Conservation (phyloP, 2,888 invertebrate species). For the Leptodirus hochenwartii region DNA sequence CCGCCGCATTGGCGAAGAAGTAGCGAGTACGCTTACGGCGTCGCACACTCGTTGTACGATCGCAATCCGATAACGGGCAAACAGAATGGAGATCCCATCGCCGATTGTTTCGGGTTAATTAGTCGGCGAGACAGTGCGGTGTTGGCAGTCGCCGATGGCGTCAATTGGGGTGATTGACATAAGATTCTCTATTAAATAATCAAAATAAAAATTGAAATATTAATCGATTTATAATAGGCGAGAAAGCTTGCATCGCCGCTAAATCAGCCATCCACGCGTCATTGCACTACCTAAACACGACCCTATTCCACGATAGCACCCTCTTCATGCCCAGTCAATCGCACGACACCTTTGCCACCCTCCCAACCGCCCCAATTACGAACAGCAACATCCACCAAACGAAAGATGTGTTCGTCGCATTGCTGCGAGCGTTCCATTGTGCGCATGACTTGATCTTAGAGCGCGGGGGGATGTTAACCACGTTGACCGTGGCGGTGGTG, state of each 20-base stretch:
- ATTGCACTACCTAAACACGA: constrained; percentile 62
- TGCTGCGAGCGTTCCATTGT: constrained; percentile 64
- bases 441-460: constrained; percentile 72
- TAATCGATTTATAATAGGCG: constrained; percentile 26
- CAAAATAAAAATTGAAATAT: too few relatives aligned
- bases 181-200: constrained; percentile 5
- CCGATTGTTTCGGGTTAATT: constrained; percentile 70
- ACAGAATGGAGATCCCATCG: constrained; percentile 62
- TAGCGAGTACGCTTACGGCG: constrained; percentile 41
- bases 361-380: too few relatives aligned
- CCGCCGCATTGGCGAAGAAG: constrained; percentile 37
- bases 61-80: constrained; percentile 57
- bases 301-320: constrained; percentile 32
- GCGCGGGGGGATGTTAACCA: constrained; percentile 66
- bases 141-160: constrained; percentile 72
- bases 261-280: constrained; percentile 73
- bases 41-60: constrained; percentile 67
- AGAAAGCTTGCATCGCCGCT: constrained; percentile 69
- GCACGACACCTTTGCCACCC: too few relatives aligned
- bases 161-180: constrained; percentile 57
- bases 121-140: constrained; percentile 54
- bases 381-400: too few relatives aligned
- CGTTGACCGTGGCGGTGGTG: constrained; percentile 63
- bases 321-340: too few relatives aligned
- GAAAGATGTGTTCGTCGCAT: constrained; percentile 57